These are phyloP conservation scores for Stegostoma tigrinum DNA, from an alignment of 2,113 vertebrate species.

Conservation along the genomic window DNA sequence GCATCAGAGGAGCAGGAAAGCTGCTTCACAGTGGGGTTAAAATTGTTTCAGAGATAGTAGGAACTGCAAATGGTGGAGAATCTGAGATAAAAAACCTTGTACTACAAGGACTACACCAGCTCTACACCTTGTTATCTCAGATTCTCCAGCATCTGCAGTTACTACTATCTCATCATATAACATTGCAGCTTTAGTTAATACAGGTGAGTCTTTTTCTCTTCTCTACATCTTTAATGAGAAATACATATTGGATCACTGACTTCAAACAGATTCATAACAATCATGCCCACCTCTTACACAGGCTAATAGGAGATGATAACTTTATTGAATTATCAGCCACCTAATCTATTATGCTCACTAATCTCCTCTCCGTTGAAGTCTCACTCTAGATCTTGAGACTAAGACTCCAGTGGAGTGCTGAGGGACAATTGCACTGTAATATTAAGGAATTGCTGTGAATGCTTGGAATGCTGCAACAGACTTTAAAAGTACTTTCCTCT, in stretches of 20 bases:
- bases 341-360: neutral
- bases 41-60: too few relatives aligned
- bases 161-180: neutral
- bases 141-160: too few relatives aligned
- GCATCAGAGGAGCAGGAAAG: too few relatives aligned
- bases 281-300: neutral
- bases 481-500: neutral
- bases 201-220: neutral
- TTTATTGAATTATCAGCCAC: neutral
- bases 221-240: neutral
- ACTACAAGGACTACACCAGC: too few relatives aligned
- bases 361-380: neutral
- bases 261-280: neutral
- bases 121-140: too few relatives aligned
- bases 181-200: neutral
- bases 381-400: neutral
- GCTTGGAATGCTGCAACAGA: neutral
- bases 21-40: too few relatives aligned
- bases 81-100: too few relatives aligned
- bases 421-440: neutral
- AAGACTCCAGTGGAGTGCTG: neutral
- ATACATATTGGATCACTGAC: neutral
- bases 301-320: neutral
- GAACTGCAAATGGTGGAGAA: too few relatives aligned
- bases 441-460: neutral